These are phyloP conservation scores for Osedax frankpressi DNA, from an alignment of 2,888 invertebrate species.

Conservation along the genomic window DNA sequence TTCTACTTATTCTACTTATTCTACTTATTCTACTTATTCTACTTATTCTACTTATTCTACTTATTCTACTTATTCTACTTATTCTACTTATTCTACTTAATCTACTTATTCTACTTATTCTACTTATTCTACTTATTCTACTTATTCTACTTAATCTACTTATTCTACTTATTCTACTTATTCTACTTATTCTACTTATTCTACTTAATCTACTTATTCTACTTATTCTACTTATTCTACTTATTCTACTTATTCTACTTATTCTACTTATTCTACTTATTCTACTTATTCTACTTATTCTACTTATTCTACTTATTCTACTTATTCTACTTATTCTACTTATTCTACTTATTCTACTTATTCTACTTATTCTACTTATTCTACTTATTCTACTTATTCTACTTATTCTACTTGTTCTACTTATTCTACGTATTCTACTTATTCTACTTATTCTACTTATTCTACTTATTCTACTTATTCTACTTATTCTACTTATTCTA, in stretches of 20 bases:
- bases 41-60: slow-evolving; percentile 1
- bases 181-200: background rate
- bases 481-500: background rate
- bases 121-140: background rate
- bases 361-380: background rate
- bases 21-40: background rate
- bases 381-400: slow-evolving; percentile 1
- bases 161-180: background rate
- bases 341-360: background rate
- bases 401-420: slow-evolving; percentile 1
- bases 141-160: background rate
- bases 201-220: background rate
- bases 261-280: background rate
- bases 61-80: background rate
- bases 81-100: background rate
- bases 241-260: background rate
- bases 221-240: background rate
- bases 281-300: background rate
- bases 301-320: background rate
- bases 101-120: background rate
- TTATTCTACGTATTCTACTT: background rate
- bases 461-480: background rate
- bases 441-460: background rate
- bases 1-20: background rate
- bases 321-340: background rate